Conservation (phyloP, 2,888 invertebrate species). For the Perithous albicinctus region DNA sequence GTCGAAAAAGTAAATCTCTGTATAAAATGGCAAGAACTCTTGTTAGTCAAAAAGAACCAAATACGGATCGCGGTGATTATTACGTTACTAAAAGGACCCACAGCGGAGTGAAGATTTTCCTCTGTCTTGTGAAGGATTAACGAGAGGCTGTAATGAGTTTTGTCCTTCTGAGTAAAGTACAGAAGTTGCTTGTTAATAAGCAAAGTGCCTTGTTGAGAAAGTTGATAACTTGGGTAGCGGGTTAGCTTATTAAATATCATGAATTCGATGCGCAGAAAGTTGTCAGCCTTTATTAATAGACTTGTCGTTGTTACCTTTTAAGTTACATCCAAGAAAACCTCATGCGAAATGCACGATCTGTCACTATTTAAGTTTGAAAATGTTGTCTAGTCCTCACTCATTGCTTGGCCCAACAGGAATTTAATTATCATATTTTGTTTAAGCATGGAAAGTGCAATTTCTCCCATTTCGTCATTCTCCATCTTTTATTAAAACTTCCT, state of each 20-base stretch:
- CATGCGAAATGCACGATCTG: not conserved
- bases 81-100: not conserved
- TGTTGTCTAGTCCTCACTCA: too few species aligned
- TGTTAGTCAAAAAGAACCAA: not conserved
- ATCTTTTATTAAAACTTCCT: too few species aligned
- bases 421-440: too few species aligned
- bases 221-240: not conserved
- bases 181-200: not conserved
- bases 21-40: not conserved
- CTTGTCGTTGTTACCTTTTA: not conserved
- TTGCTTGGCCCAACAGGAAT: too few species aligned
- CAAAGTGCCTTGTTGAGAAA: not conserved
- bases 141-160: not conserved
- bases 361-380: too few species aligned
- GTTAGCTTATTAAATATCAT: slow-evolving; percentile 1
- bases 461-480: too few species aligned
- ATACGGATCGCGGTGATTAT: not conserved
- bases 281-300: not conserved
- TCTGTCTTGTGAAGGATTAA: not conserved
- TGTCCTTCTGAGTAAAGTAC: not conserved
- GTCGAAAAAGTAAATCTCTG: not conserved
- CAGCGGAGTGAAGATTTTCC: not conserved
- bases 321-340: not conserved
- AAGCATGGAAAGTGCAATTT: too few species aligned
- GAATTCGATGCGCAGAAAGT: not conserved